Base-by-base conservation (phyloP, 2,888 invertebrate genomes). In the Stenichneumon culpator region DNA sequence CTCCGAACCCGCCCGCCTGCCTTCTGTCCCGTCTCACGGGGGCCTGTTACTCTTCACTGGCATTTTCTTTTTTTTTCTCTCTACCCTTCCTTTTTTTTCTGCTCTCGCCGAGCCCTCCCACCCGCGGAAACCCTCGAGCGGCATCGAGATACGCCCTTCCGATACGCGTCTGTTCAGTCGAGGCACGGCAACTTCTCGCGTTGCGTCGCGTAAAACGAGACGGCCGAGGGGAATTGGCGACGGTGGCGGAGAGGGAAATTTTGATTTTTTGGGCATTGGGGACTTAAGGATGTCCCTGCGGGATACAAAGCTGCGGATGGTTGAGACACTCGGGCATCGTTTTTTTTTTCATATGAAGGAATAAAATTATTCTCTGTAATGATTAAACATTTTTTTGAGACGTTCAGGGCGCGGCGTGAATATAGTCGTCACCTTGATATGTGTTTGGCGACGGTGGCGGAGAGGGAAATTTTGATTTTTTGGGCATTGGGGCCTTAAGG, bases 11-110 rank as follows among this genome's bases (percentile, higher is more conserved):
- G 74, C 74, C 75, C 79, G 82, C 70, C 74, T 82, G 84, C 82
- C 74, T 86, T 83, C 73, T 77, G 87, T 87, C 86, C 86, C 82
- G 88, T 91, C 90, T 90, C 92, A 92, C 92, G 92, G 90, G 90
- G 91, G 92, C 92, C 91, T 90, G 90, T 92, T 92, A 90, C 92
- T 91, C 91, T 87, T 86, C 78, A 78, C 87, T 85, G 83, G 86
- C 87, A 88, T 89, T 91, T 90, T 75, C 36, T 50, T 60, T 65
- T 81, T 14, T 50, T 67, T 83, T 89, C 90, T 90, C 73, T 36
- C 25, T n/a, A 72, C 47, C 44, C 9, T 60, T 82, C 25, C 47
- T 72, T 69, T 69, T 80, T 65, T 57, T 65, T 25, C 73, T 73
- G 11, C 36, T 60, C 44, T 79, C 54, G 79, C 65, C 52, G 74